Base-by-base conservation (phyloP, 2,888 invertebrate species). In the Ophioninae sp. region DNA sequence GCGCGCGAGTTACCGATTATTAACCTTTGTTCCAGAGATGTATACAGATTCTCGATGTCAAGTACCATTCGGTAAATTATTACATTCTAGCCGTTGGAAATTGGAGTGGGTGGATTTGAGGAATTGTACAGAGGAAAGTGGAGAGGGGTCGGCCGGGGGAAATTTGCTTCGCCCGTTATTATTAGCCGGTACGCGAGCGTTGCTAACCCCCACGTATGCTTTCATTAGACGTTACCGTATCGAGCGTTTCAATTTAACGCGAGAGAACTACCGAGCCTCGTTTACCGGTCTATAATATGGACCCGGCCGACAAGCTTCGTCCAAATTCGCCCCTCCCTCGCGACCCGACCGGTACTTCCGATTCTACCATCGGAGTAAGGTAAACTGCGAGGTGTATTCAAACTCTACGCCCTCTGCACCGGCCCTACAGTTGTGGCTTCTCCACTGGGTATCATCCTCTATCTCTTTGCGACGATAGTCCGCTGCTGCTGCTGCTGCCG, bases 231-330 rank as follows among this genome's bases (percentile, higher is more conserved):
- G 90, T 91, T 92, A 91, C 91, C 92, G 90, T 73, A 79, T 91
- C 91, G 91, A 91, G 90, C 91, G 90, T 91, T 91, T 92, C 91
- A 91, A 92, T 92, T 91, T 91, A 91, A 89, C 91, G 88, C 88
- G 86, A 62, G 65, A 79, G 89, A 91, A 90, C 91, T 89, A 89
- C 89, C 89, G 86, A 85, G 89, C 90, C 89, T 89, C 90, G 91
- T 92, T 91, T 91, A 90, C 91, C 90, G 90, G 89, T 92, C 92
- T 91, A 91, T 92, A 91, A 91, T 91, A 92, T 91, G 90, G 88
- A 76, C 64, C 6, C 6, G 44, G 8, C 23, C 23, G 30, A 5
- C 13, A 7, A 39, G 6, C 2, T 10, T 37, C 23, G 13, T 8
- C 17, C 7, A 21, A 13, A 7, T n/a, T 21, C 61, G 20, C 61